Evolutionary conservation across 2,113 vertebrate genomes (phyloP).

Genomic region (Morone chrysops): DNA sequence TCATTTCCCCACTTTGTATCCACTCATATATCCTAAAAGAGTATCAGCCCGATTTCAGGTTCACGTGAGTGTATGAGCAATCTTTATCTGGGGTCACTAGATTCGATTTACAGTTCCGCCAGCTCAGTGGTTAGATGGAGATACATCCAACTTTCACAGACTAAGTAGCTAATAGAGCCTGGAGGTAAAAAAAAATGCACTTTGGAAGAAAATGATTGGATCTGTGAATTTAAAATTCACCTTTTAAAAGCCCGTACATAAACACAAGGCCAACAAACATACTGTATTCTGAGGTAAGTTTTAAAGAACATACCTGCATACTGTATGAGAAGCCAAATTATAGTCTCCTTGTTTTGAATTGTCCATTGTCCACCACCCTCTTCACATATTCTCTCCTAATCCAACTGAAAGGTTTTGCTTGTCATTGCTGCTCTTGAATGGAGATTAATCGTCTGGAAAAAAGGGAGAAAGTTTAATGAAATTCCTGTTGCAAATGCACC

Average conservation of each 20-base stretch:
- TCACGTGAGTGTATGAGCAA: slow-evolving; percentile 49
- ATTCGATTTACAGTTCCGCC: slow-evolving; percentile 41
- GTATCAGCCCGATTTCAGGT: slow-evolving; percentile 51
- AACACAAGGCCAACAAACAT: slow-evolving; percentile 3
- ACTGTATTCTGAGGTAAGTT: neutral
- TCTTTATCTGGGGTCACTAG: slow-evolving; percentile 51
- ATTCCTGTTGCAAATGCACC: slow-evolving; percentile 38
- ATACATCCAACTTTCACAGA: slow-evolving; percentile 14
- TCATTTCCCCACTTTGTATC: slow-evolving; percentile 56
- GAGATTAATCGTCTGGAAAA: slow-evolving; percentile 58
- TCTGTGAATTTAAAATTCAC: slow-evolving; percentile 12
- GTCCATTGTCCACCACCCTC: neutral
- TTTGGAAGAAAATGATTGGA: slow-evolving; percentile 5
- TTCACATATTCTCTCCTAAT: slow-evolving; percentile 30
- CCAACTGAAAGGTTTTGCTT: slow-evolving; percentile 68
- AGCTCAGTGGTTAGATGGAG: slow-evolving; percentile 8
- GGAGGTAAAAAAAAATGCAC: slow-evolving; percentile 35
- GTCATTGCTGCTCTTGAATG: slow-evolving; percentile 34
- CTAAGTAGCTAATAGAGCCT: slow-evolving; percentile 27
- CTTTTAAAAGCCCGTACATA: slow-evolving; percentile 6
- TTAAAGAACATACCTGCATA: slow-evolving; percentile 5
- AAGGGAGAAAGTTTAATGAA: slow-evolving; percentile 47
- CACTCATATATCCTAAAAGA: slow-evolving; percentile 54
- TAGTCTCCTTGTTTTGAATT: neutral
- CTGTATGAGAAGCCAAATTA: neutral